Conservation (phyloP, 2,113 vertebrate genomes). For the Ictalurus furcatus region DNA sequence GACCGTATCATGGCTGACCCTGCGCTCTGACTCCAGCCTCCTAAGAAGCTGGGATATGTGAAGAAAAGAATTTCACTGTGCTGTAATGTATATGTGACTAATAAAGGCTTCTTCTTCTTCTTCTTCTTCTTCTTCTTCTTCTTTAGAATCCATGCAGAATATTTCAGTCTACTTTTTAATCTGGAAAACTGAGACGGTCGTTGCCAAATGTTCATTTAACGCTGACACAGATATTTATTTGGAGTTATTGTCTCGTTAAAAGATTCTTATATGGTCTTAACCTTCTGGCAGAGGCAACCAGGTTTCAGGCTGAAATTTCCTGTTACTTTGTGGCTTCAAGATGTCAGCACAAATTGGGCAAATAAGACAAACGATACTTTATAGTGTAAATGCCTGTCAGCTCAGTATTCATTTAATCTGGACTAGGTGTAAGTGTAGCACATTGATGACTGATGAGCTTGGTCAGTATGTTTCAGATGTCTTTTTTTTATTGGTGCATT, state of each 20-base stretch:
- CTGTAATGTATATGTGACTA: too few relatives aligned
- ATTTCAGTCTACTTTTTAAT: background rate
- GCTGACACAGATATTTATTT: background rate
- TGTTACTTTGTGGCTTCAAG: background rate
- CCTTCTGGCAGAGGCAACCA: background rate
- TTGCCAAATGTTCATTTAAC: background rate
- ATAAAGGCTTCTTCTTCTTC: too few relatives aligned
- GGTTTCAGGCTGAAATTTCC: background rate
- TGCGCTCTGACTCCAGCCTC: too few relatives aligned
- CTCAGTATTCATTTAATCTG: background rate
- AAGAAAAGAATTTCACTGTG: too few relatives aligned
- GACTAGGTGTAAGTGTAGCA: background rate
- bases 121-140: too few relatives aligned
- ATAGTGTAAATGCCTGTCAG: background rate
- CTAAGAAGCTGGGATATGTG: too few relatives aligned
- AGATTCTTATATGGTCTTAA: background rate
- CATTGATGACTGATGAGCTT: background rate
- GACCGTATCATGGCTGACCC: too few relatives aligned
- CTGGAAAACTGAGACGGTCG: background rate
- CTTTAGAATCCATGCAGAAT: background rate
- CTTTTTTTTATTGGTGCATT: background rate
- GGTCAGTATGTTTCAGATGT: background rate
- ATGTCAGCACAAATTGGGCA: background rate
- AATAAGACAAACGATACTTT: background rate
- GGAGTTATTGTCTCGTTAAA: background rate